Evolutionary conservation across 2,797 vertebrate species (phyloP).

Genomic region (Neosilurus hyrtlii): DNA sequence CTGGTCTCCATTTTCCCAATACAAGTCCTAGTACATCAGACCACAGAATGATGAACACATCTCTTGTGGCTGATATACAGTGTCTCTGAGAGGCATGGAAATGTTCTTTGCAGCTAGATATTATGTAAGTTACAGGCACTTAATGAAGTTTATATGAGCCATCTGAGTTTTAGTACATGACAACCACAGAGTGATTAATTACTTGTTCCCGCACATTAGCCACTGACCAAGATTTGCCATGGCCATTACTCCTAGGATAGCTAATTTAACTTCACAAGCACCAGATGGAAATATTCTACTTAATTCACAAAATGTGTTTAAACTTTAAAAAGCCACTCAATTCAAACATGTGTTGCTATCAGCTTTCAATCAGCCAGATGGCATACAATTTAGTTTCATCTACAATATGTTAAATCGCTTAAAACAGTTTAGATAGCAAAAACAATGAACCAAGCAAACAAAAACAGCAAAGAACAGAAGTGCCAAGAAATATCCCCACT

Average conservation of each 20-base stretch:
- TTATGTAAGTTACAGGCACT: conserved; percentile 4
- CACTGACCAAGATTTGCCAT: neutral
- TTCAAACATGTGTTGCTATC: neutral
- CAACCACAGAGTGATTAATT: conserved; percentile 13
- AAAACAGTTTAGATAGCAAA: neutral
- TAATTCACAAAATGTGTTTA: conserved; percentile 11
- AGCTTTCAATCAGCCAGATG: conserved; percentile 6
- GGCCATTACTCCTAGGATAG: conserved; percentile 4
- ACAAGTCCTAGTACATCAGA: neutral
- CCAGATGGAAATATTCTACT: conserved; percentile 22
- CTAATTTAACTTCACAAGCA: neutral
- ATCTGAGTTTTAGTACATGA: conserved; percentile 26
- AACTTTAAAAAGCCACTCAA: neutral
- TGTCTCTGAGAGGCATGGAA: conserved; percentile 3
- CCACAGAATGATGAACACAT: neutral
- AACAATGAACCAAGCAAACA: neutral
- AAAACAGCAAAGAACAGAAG: neutral
- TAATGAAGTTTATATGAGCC: conserved; percentile 16
- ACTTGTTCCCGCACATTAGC: neutral
- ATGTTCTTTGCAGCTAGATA: conserved; percentile 5
- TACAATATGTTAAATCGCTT: neutral
- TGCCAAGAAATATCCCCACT: neutral
- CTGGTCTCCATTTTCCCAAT: conserved; percentile 1
- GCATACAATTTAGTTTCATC: neutral
- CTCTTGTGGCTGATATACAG: conserved; percentile 9